Base-by-base conservation (phyloP, 2,113 vertebrate genomes). In the Formicarius rufipectus region DNA sequence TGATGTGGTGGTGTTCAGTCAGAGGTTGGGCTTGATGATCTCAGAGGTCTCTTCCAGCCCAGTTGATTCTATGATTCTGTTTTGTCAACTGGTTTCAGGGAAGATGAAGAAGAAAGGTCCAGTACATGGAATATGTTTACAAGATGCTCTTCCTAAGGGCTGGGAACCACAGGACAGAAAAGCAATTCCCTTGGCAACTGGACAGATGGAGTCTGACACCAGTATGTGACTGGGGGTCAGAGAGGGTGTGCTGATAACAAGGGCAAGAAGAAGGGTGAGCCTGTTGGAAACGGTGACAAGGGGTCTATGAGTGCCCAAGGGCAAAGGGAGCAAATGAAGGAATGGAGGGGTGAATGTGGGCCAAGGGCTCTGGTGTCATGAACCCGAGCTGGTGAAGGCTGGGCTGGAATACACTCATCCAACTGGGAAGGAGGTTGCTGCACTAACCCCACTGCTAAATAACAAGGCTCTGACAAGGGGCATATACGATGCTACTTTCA, bases 341-440 rank as follows among this genome's bases (percentile, higher is more conserved):
- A 69, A 22, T 0, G 0, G 33, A 49, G 49, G 31, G 9, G 21
- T 80, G 63, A n/a, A 9, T 49, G 35, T 76, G n/a, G 9, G 30
- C 0, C 0, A 86, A 58, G 49, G 39, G 9, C 14, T 1, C 8
- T 45, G 30, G 39, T 1, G 0, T 52, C 23, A 27, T 44, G 52
- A 75, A 16, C 31, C 7, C 27, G 60, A n/a, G 49, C 35, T 56
- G 28, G 18, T 50, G 45, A 55, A 80, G 24, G 27, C 20, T 1
- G 7, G 27, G 28, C 37, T 40, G 77, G 72, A 69, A 25, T 73
- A 12, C 1, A 1, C 22, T 87, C 0, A 0, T 56, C 31, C 1
- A 3, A 2, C 33, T 59, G 59, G 7, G 14, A 56, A 71, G 12
- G 69, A 75, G 42, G 21, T n/a, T 50, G 56, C 56, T 71, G 27